These are phyloP conservation scores for Pteruthius melanotis DNA, from an alignment of 2,113 vertebrate genomes.

Conservation along the genomic window DNA sequence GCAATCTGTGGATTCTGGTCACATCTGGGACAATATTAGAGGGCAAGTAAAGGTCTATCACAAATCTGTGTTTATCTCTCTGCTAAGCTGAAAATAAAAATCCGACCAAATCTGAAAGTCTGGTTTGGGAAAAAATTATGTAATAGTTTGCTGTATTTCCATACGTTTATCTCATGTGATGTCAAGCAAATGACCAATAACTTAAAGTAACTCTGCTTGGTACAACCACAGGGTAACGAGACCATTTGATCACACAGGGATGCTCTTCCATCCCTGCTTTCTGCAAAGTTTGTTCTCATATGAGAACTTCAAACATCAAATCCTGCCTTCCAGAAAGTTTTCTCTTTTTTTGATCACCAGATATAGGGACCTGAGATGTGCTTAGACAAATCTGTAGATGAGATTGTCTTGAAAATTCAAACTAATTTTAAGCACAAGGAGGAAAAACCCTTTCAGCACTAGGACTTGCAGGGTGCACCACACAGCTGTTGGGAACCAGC, in stretches of 20 bases:
- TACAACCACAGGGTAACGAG: neutral
- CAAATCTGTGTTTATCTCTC: slow-evolving; percentile 40
- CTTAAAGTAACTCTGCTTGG: neutral
- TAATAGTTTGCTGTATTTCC: neutral
- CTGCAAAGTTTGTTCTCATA: neutral
- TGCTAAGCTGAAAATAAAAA: slow-evolving; percentile 13
- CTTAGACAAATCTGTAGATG: neutral
- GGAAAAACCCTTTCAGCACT: neutral
- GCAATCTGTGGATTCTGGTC: slow-evolving; percentile 32
- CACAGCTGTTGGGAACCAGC: neutral
- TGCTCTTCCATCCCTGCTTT: neutral
- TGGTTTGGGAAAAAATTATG: neutral
- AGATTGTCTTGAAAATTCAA: neutral
- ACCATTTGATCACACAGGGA: rapidly evolving
- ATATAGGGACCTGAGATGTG: rapidly evolving
- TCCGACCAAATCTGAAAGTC: neutral
- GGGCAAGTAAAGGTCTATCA: slow-evolving; percentile 9
- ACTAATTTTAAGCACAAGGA: neutral
- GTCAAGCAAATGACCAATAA: neutral
- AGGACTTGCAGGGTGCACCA: no score
- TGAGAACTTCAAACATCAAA: neutral
- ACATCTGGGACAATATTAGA: slow-evolving; percentile 33
- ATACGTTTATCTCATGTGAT: neutral
- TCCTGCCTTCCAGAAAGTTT: neutral
- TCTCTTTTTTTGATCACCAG: neutral